phyloP scores from a whole-genome alignment of 1,140 invertebrate species.

The Dendrolimus kikuchii region DNA sequence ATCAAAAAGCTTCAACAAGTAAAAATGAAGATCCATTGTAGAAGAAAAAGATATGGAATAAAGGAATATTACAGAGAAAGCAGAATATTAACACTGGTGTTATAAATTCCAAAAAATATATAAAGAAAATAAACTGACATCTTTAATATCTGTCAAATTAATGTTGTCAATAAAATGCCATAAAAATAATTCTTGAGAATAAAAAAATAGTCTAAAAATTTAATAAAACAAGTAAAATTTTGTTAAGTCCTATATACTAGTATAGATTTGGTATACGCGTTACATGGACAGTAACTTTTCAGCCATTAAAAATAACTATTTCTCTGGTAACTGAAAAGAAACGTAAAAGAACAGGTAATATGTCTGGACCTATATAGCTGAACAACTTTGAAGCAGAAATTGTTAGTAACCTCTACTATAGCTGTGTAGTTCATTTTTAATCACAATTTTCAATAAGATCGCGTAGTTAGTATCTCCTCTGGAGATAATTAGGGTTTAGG shows the following conservation, averaged over 20 bases:
- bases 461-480: no score
- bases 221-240: background rate
- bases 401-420: no score
- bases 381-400: no score
- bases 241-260: background rate
- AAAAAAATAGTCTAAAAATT: background rate
- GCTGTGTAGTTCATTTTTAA: no score
- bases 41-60: constrained; percentile 10
- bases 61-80: background rate
- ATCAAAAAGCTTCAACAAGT: constrained; percentile 22
- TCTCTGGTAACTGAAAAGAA: no score
- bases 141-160: constrained; percentile 2
- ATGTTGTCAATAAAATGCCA: constrained; percentile 2
- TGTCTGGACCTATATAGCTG: no score
- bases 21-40: constrained; percentile 11
- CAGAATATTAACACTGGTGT: background rate
- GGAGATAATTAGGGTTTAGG: no score
- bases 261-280: no score
- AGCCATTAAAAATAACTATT: no score
- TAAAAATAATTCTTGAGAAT: background rate
- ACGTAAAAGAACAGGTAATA: no score
- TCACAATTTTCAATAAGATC: no score
- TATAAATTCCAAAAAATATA: constrained; percentile 1
- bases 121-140: constrained; percentile 1
- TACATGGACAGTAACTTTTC: no score